Evolutionary conservation across 2,888 invertebrate species (phyloP).

Genomic region (Scelioninae gen. 1): DNA sequence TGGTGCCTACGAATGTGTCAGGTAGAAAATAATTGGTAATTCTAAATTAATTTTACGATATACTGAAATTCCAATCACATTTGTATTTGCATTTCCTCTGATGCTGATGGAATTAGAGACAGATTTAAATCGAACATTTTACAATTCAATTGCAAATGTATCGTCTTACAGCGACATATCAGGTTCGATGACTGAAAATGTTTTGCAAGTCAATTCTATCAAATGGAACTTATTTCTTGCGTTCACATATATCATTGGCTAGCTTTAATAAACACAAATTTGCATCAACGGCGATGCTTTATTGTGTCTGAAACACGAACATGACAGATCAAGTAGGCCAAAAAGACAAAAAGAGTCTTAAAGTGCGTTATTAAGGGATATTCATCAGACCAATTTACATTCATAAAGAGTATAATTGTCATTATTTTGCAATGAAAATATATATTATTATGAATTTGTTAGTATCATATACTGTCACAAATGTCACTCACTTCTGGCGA

Average conservation of each 20-base stretch:
- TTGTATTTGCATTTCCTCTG: no score
- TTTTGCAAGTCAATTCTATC: slow-evolving; percentile 27
- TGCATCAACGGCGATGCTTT: slow-evolving; percentile 13
- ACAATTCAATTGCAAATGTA: slow-evolving; percentile 42
- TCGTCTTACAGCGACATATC: slow-evolving; percentile 27
- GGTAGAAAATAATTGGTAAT: slow-evolving; percentile 15
- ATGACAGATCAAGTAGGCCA: slow-evolving; percentile 1
- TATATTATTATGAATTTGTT: background rate
- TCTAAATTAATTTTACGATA: background rate
- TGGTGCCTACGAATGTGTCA: background rate
- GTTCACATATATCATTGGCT: slow-evolving; percentile 12
- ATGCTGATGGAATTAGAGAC: background rate
- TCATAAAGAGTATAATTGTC: background rate
- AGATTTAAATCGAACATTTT: slow-evolving; percentile 31
- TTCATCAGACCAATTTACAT: slow-evolving; percentile 7
- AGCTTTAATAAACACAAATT: slow-evolving; percentile 38
- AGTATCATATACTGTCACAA: background rate
- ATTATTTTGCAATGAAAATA: slow-evolving; percentile 3
- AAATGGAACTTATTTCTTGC: slow-evolving; percentile 9
- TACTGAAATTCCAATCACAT: background rate
- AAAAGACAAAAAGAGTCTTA: slow-evolving; percentile 4
- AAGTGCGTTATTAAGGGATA: background rate
- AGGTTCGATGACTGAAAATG: slow-evolving; percentile 25
- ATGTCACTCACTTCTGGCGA: background rate
- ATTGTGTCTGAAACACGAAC: slow-evolving; percentile 19